Percentiles rank a stretch among this genome's conserved stretches.
Evolutionary conservation across 2,888 invertebrate species (phyloP).

Genomic region (Acronicta leporina): DNA sequence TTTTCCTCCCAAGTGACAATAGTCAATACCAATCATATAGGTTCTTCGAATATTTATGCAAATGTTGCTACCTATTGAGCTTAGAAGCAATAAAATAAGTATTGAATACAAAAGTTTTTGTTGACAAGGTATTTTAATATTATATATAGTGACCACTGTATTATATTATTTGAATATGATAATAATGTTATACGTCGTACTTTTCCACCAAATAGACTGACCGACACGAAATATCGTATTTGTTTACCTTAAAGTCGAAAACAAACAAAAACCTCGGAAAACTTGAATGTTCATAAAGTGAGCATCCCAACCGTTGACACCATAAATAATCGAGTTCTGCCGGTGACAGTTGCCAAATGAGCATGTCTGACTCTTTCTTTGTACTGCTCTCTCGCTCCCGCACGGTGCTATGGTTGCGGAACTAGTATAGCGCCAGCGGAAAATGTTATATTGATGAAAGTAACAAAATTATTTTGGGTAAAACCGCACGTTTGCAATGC

Average conservation of each 20-base stretch:
- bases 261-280: constrained; percentile 33
- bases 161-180: too few species aligned
- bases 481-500: too few species aligned
- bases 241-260: constrained; percentile 23
- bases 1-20: too few species aligned
- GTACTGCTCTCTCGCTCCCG: constrained; percentile 53
- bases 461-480: neutral
- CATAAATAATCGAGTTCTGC: constrained; percentile 81
- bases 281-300: constrained; percentile 35
- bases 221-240: constrained; percentile 1
- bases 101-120: too few species aligned
- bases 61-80: too few species aligned
- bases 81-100: too few species aligned
- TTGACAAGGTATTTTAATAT: too few species aligned
- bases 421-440: constrained; percentile 20
- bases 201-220: too few species aligned
- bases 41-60: too few species aligned
- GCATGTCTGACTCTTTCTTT: constrained; percentile 63
- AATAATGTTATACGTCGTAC: too few species aligned
- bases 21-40: too few species aligned
- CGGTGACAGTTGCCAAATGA: constrained; percentile 83
- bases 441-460: neutral
- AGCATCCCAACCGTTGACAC: constrained; percentile 51
- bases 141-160: too few species aligned
- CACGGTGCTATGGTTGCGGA: constrained; percentile 25